Evolutionary conservation across 2,113 vertebrate species (phyloP), one percentile per base, ranked within the genome.

Genomic region (Pluvialis apricaria): DNA sequence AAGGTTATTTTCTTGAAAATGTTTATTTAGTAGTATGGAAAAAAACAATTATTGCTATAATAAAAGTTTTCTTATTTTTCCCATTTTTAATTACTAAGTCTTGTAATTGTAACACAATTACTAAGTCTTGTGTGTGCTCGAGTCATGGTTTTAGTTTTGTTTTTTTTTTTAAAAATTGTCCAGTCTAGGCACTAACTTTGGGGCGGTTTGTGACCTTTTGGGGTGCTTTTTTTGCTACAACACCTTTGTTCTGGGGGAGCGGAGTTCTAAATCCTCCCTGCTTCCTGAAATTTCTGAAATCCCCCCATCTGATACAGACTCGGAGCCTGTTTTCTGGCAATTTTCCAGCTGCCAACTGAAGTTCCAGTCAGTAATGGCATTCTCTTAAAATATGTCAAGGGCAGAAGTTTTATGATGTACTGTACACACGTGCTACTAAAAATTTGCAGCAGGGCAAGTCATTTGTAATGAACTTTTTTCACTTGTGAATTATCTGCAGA

Each of bases 381-480:
- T 88, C 65, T 84, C 36, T 84, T 92, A 82, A 92, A 89, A 91
- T 78, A 92, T 29, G 47, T 71, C 82, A 91, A 82, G 69, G 57
- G 66, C 29, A 91, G 77, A 94, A 82, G 57, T 94, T 96, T 94
- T 95, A 95, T 94, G 69, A 93, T 82, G 86, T 44, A 93, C 72
- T 72, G 88, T 91, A 91, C 55, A 82, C 88, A 94, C 2, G 1
- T 60, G 90, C 68, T 96, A 94, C 94, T 95, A 91, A 95, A 97
- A 96, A 84, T 86, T 95, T 92, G 95, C 91, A 96, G 61, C 72
- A 71, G 80, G 44, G 69, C 57, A 54, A 94, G 73, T 82, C 21
- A 91, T 91, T 91, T 94, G 80, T 94, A 95, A 94, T 61, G 61
- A 94, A 91, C 82, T 88, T 84, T 94, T 93, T 97, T 94, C 66